A percentile compares a stretch with the other conserved stretches of the same genome.
phyloP scores from a whole-genome alignment of 2,797 vertebrate genomes.

The Poeciliopsis gracilis region DNA sequence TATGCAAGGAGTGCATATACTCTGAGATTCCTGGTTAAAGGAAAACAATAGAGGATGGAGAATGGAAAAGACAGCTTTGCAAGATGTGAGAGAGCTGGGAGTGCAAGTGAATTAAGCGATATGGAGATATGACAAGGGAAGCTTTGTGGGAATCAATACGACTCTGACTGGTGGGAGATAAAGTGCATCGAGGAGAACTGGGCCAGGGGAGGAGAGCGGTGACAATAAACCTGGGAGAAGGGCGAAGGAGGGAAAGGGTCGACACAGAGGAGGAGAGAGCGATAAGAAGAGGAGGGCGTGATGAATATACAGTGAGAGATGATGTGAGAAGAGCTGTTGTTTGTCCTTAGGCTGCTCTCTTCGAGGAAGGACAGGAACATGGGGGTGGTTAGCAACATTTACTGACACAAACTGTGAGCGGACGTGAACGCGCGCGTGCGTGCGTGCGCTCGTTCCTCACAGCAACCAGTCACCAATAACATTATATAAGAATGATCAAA shows the following conservation, averaged over 20 bases:
- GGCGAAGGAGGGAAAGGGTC: constrained; percentile 31
- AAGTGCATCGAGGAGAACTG: constrained; percentile 50
- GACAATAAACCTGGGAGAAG: constrained; percentile 46
- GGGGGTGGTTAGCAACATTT: constrained; percentile 77
- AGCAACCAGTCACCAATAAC: constrained; percentile 76
- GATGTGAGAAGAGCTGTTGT: constrained; percentile 75
- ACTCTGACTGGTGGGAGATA: constrained; percentile 56
- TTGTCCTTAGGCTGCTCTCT: constrained; percentile 78
- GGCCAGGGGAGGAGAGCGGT: constrained; percentile 28
- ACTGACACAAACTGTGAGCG: constrained; percentile 69
- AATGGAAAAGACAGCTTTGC: constrained; percentile 42
- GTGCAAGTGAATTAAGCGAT: constrained; percentile 67
- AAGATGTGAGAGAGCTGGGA: constrained; percentile 46
- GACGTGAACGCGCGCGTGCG: background rate
- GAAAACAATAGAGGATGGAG: constrained; percentile 30
- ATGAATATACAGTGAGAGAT: constrained; percentile 55
- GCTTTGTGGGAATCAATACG: constrained; percentile 63
- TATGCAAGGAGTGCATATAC: constrained; percentile 23
- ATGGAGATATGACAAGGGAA: constrained; percentile 69
- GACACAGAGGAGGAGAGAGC: constrained; percentile 31
- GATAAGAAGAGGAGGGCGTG: constrained; percentile 45
- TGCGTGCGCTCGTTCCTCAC: constrained; percentile 56
- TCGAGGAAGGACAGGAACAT: constrained; percentile 76
- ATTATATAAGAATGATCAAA: constrained; percentile 79
- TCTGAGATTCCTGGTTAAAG: constrained; percentile 35